Conservation (phyloP, 2,113 vertebrate species). For the Ptyas mucosa region DNA sequence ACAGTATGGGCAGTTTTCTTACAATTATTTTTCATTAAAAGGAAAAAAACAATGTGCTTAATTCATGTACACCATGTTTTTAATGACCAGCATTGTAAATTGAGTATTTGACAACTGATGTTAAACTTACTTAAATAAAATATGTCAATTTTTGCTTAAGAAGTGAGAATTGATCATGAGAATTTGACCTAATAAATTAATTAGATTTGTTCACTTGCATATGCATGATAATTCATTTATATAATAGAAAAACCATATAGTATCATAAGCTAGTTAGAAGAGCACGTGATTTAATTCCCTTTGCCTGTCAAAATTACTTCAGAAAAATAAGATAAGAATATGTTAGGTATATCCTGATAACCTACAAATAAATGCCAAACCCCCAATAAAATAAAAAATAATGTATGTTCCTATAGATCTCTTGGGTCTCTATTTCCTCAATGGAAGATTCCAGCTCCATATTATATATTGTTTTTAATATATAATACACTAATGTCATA, state of each 20-base stretch:
- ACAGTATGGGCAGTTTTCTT: not conserved
- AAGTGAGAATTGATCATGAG: not conserved
- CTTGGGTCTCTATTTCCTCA: not conserved
- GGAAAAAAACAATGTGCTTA: not conserved
- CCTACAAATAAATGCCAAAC: not conserved
- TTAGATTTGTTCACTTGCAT: conserved; percentile 11
- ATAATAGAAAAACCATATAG: not conserved
- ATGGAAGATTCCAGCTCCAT: not conserved
- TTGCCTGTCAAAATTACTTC: conserved; percentile 34
- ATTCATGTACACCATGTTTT: not conserved
- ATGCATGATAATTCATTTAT: not conserved
- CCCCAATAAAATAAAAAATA: not conserved
- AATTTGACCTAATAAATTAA: not conserved
- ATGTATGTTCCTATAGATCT: not conserved
- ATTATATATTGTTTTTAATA: not conserved
- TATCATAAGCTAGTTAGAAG: not conserved
- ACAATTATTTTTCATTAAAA: not conserved
- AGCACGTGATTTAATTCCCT: not conserved
- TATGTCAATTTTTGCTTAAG: not conserved
- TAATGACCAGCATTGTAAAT: not conserved
- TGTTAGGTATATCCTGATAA: not conserved
- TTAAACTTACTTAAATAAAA: not conserved
- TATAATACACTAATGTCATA: too few relatives aligned
- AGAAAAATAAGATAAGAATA: not conserved
- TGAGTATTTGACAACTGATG: not conserved